These are phyloP conservation scores for Trachops cirrhosus DNA, from an alignment of 2,797 vertebrate genomes.

Conservation along the genomic window DNA sequence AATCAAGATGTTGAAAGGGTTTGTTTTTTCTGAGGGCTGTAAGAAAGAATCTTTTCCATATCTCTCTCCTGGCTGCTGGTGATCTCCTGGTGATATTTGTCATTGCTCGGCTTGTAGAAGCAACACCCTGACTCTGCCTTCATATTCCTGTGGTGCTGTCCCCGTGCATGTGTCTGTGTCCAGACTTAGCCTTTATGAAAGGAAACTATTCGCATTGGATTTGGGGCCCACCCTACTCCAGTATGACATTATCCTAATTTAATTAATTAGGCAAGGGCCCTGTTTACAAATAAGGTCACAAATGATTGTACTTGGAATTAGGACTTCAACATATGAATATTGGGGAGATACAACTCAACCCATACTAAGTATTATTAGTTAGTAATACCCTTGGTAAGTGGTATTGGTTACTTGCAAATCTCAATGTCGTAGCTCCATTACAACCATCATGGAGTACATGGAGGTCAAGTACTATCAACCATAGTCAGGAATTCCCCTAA, in stretches of 20 bases:
- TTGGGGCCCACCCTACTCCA: background rate
- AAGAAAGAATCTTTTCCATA: background rate
- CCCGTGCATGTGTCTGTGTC: background rate
- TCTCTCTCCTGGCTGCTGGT: background rate
- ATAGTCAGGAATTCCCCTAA: background rate
- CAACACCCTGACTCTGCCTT: background rate
- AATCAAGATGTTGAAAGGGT: background rate
- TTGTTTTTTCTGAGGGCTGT: background rate
- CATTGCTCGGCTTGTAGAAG: background rate
- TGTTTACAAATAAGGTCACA: background rate
- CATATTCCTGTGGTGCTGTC: background rate
- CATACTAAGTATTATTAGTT: background rate
- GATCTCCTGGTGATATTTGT: background rate
- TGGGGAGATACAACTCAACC: background rate
- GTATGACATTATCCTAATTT: background rate
- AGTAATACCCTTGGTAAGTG: background rate
- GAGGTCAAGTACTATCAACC: background rate
- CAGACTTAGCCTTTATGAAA: background rate
- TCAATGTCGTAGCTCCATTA: background rate
- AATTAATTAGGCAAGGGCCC: background rate
- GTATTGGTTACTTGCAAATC: background rate
- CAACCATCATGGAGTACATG: background rate
- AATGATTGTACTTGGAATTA: background rate
- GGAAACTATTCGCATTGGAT: background rate
- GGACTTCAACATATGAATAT: background rate